Base-by-base conservation (phyloP, 1,140 invertebrate genomes). In the Solenopsis fugax region DNA sequence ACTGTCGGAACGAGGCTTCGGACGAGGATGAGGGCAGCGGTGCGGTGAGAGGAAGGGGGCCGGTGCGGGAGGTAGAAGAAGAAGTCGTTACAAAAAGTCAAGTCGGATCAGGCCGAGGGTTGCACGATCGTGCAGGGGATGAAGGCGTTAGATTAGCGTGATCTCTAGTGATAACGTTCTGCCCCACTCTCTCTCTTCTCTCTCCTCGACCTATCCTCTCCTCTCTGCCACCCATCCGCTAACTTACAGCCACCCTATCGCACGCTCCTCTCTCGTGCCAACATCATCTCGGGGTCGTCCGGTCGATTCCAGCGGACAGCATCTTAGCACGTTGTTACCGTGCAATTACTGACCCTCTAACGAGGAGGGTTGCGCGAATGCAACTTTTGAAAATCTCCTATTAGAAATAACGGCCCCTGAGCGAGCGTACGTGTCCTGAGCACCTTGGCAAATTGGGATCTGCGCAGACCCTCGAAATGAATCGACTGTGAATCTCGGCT, bases 321-420 rank as follows among this genome's bases (percentile, higher is more conserved):
- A 87, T 92, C 91, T 93, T 89, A 91, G 90, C 91, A 92, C 91
- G 91, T 93, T 93, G 92, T 92, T 91, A 90, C 90, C 88, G 88
- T 91, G 93, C 93, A 93, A 93, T 93, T 93, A 94, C 90, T 87
- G 89, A 87, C 87, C 90, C 86, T 71, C 88, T 92, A 92, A 92
- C 90, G 88, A 92, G 88, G 85, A 88, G 85, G 90, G 90, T 90
- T 77, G 90, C 85, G 91, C 52, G 67, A 89, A 92, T 93, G 93
- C 92, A 94, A 94, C 93, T 94, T 94, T 94, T 93, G 92, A 94
- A 94, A 95, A 94, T 95, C 93, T 93, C 92, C 93, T 94, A 95
- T 94, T 93, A 94, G 93, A 94, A 94, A 93, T 95, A 95, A 94
- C 94, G 90, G 93, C 85, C 90, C 87, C 91, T 87, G 85, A 86